Percentiles rank a stretch among this genome's conserved stretches.
Evolutionary conservation across 2,888 invertebrate genomes (phyloP).

Genomic region (Andrena bucephala): DNA sequence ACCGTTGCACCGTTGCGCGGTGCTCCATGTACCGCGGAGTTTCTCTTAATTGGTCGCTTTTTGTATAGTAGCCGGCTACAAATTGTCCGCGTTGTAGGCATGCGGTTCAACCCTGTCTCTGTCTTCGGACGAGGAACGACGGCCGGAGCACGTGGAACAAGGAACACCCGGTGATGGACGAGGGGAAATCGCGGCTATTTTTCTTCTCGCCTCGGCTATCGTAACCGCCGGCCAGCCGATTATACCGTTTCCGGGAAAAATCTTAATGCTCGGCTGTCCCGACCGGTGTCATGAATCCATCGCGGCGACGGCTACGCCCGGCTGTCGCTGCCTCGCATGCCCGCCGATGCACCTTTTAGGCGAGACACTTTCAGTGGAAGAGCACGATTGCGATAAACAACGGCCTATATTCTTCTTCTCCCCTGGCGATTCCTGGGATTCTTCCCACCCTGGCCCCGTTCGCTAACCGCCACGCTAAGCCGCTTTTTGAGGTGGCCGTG

Average conservation of each 20-base stretch:
- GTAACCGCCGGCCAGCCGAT: conserved; percentile 23
- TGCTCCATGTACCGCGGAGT: conserved; percentile 67
- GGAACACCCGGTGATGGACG: conserved; percentile 65
- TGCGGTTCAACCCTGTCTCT: conserved; percentile 36
- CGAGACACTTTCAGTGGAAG: conserved; percentile 36
- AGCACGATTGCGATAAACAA: conserved; percentile 28
- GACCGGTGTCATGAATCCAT: conserved; percentile 63
- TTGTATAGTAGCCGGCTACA: conserved; percentile 75
- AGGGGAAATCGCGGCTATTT: conserved; percentile 64
- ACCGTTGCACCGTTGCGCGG: background rate
- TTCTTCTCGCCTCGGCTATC: conserved; percentile 61
- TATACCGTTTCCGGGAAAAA: conserved; percentile 54
- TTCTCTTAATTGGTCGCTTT: conserved; percentile 83
- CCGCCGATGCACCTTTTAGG: conserved; percentile 30
- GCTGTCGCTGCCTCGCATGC: conserved; percentile 1
- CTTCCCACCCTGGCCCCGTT: background rate
- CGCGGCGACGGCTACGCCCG: conserved; percentile 55
- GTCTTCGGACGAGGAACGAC: conserved; percentile 28
- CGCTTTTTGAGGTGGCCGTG: conserved; percentile 21
- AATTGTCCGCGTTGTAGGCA: conserved; percentile 80
- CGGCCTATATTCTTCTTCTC: conserved; percentile 22
- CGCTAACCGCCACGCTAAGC: background rate
- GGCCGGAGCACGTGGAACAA: conserved; percentile 50
- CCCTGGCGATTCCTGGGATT: conserved; percentile 27
- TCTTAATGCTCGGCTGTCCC: conserved; percentile 46